Base-by-base conservation (phyloP, 2,888 invertebrate genomes). In the Notodonta dromedarius region DNA sequence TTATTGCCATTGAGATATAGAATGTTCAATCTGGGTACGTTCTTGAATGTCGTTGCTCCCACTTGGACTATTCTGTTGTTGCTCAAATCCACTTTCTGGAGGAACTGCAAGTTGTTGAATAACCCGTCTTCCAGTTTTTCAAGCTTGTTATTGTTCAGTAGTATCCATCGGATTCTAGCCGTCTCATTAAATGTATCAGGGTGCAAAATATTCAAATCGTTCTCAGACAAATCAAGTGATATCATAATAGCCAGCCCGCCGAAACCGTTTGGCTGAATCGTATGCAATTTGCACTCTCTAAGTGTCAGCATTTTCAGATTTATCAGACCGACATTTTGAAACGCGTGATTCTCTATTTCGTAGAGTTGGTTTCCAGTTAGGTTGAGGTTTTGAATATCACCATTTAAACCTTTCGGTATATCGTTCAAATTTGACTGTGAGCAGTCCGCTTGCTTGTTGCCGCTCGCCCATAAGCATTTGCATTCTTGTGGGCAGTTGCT, bases 391-490 rank as follows among this genome's bases (percentile, higher is more conserved):
- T 96, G 95, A 77, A 96, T 94, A 65, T 97, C 96, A 48, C 95
- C 90, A 80, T 96, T 97, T 46, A 98, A 90, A 59, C 95, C 95
- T 65, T 91, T 93, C 0, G 98, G 98, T 70, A 98, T 95, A 42
- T 95, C 91, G 56, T 93, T 94, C 44, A 97, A 93, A n/a, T 94
- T 93, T 50, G 94, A 94, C 60, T 94, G 93, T 46, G 95, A 95
- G 85, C 98, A 98, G 74, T 97, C 96, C 2, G 97, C 98, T 35
- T 96, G 96, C 84, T 96, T 97, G 85, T 96, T 97, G 7, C 98
- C 98, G 64, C 96, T 96, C 40, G 95, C 95, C 98, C 98, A 98
- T 69, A 96, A 96, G 85, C 98, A 98, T 79, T 96, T 95, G 91
- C 98, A 98, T 61, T 93, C 93, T 69, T 93, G 83, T 11, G 95